phyloP scores from a whole-genome alignment of 1,140 invertebrate species.

The Euura lappo region DNA sequence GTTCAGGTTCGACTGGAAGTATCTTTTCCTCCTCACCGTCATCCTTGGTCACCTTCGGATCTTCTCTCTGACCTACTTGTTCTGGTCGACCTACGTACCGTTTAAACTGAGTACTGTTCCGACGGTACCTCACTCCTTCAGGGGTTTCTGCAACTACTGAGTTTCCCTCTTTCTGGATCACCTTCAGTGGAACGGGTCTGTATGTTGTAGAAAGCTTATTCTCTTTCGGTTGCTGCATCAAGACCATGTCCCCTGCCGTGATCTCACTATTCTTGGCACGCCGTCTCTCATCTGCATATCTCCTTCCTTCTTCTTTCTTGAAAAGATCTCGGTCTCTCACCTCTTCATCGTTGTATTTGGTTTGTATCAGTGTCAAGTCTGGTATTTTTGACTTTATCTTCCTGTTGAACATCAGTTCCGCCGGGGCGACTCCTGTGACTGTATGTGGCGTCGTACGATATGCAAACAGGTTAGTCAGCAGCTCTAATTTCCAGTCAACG shows the following conservation, averaged over 20 bases:
- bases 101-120: neutral
- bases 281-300: conserved; percentile 10
- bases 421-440: conserved; percentile 21
- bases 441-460: conserved; percentile 23
- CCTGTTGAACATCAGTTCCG: conserved; percentile 23
- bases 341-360: neutral
- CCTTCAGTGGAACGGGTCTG: conserved; percentile 9
- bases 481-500: conserved; percentile 27
- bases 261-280: conserved; percentile 2
- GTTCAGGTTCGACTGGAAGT: too few relatives aligned
- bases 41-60: too few relatives aligned
- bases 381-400: conserved; percentile 25
- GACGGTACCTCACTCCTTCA: neutral
- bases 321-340: conserved; percentile 9
- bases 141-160: neutral
- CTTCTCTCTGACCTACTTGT: neutral
- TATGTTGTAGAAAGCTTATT: conserved; percentile 18
- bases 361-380: conserved; percentile 11
- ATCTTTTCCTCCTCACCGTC: too few relatives aligned
- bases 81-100: neutral
- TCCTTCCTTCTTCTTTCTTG: conserved; percentile 18
- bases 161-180: conserved; percentile 15
- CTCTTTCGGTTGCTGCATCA: conserved; percentile 17
- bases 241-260: conserved; percentile 19
- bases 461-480: conserved; percentile 32